Conservation (phyloP, 2,113 vertebrate species). For the Origma solitaria region DNA sequence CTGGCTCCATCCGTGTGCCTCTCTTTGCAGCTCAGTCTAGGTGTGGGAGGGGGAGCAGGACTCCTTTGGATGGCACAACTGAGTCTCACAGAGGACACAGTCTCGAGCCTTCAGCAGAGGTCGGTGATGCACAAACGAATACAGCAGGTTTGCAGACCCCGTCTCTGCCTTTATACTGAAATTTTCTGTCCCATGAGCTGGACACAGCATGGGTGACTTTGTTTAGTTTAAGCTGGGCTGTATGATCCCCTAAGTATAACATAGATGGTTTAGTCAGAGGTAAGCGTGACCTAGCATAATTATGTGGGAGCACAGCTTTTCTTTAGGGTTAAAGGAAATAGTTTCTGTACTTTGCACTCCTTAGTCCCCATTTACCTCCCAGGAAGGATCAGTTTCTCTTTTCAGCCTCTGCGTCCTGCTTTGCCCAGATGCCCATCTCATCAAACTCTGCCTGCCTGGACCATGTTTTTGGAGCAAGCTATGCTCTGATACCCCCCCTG, state of each 20-base stretch:
- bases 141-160: background rate
- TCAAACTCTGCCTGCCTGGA: background rate
- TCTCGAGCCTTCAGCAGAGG: background rate
- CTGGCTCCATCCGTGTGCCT: fast-evolving
- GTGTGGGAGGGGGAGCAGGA: background rate
- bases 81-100: background rate
- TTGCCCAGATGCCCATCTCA: background rate
- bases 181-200: background rate
- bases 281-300: background rate
- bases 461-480: background rate
- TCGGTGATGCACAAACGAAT: background rate
- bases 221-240: background rate
- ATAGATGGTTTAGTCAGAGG: background rate
- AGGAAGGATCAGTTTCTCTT: background rate
- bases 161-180: background rate
- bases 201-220: background rate
- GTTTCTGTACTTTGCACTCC: background rate
- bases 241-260: background rate
- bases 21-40: background rate
- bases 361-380: background rate
- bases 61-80: background rate
- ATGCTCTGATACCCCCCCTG: background rate
- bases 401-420: background rate
- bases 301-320: background rate
- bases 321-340: background rate